Percentiles rank a stretch among this genome's conserved stretches.
Evolutionary conservation across 2,113 vertebrate genomes (phyloP).

Genomic region (Eira barbara): DNA sequence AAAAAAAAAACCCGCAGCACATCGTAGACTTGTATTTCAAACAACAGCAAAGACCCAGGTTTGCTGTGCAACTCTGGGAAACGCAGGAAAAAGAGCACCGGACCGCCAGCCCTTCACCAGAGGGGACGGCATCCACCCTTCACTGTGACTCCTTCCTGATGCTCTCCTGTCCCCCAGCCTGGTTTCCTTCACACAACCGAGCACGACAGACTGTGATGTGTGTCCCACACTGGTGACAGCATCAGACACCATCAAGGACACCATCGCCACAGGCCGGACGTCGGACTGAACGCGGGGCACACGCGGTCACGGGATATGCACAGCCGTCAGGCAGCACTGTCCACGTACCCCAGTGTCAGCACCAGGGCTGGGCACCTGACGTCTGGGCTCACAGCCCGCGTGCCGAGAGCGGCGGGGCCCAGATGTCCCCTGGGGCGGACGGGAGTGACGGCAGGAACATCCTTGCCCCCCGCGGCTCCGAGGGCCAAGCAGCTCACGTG

Average conservation of each 20-base stretch:
- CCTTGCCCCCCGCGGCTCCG: accelerated
- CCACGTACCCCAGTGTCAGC: too few relatives aligned
- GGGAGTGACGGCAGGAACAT: accelerated
- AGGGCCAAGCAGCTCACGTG: neutral
- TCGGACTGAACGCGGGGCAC: neutral
- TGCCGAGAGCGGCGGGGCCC: too few relatives aligned
- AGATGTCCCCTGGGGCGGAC: too few relatives aligned
- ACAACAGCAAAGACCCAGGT: neutral
- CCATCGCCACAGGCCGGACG: neutral
- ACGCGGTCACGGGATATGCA: neutral
- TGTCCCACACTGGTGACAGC: neutral
- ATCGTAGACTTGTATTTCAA: neutral
- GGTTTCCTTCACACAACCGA: neutral
- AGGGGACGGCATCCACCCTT: neutral
- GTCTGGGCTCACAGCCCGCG: neutral
- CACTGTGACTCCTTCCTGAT: neutral
- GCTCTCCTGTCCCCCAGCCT: neutral
- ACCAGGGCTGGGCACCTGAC: neutral
- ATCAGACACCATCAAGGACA: neutral
- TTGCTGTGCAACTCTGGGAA: neutral
- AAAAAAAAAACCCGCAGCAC: neutral
- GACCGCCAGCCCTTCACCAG: neutral
- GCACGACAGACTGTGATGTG: neutral
- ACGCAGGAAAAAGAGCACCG: neutral
- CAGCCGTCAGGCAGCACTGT: neutral